Evolutionary conservation across 2,888 invertebrate species (phyloP).

Genomic region (Trypoxylon attenuatum): DNA sequence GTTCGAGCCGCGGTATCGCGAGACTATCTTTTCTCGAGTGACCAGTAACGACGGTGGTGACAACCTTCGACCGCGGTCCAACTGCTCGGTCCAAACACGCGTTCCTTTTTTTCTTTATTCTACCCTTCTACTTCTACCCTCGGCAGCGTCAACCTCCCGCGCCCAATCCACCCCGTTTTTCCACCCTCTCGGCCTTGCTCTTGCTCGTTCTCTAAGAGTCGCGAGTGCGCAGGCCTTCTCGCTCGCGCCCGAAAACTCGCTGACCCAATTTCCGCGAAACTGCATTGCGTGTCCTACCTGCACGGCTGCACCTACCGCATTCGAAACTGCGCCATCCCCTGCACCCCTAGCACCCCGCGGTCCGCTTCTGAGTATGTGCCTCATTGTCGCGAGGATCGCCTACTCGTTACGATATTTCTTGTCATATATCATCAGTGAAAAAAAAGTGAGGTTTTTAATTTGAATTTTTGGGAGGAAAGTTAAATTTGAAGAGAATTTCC

Average conservation of each 20-base stretch:
- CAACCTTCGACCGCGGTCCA: constrained; percentile 45
- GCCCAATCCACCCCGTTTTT: constrained; percentile 8
- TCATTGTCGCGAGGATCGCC: too few species aligned
- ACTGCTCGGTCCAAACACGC: constrained; percentile 32
- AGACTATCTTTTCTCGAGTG: constrained; percentile 14
- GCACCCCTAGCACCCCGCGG: constrained; percentile 7
- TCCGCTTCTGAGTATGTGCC: constrained; percentile 2
- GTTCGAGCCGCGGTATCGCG: constrained; percentile 41
- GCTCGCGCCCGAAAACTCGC: constrained; percentile 59
- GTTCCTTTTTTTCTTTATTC: constrained; percentile 14
- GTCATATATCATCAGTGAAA: too few species aligned
- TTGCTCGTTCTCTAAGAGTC: too few species aligned
- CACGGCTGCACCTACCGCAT: constrained; percentile 56
- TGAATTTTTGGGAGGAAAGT: too few species aligned
- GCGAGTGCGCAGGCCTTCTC: constrained; percentile 21
- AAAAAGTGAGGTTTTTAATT: too few species aligned
- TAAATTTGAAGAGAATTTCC: too few species aligned
- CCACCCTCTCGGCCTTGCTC: constrained; percentile 1
- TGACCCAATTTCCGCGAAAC: constrained; percentile 64
- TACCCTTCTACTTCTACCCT: background rate
- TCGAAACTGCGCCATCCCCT: constrained; percentile 47
- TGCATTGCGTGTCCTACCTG: constrained; percentile 65
- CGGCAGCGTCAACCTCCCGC: background rate
- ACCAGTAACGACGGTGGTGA: constrained; percentile 22
- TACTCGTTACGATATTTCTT: too few species aligned